Evolutionary conservation across 1,140 invertebrate genomes (phyloP).

Genomic region (Papilio aristodemus): DNA sequence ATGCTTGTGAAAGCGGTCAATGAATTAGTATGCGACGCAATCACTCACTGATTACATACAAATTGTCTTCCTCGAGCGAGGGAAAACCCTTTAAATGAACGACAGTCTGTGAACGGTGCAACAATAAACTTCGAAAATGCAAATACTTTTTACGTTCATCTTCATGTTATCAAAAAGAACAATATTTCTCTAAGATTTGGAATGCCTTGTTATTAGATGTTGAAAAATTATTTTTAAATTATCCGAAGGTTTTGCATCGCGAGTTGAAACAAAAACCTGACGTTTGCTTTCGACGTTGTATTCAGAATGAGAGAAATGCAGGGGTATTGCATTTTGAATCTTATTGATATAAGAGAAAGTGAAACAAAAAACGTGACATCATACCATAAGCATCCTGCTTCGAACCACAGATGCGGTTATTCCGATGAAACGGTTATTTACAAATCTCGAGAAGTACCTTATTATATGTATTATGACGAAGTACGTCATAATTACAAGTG

Average conservation of each 20-base stretch:
- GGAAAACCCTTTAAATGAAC: conserved; percentile 10
- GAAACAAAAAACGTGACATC: not conserved
- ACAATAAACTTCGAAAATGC: not conserved
- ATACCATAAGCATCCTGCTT: not conserved
- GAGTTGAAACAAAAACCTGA: too few relatives aligned
- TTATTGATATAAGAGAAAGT: conserved; percentile 7
- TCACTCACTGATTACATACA: conserved; percentile 5
- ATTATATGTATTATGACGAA: too few relatives aligned
- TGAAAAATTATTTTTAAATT: too few relatives aligned
- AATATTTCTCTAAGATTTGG: not conserved
- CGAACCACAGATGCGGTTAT: not conserved
- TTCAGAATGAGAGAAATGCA: too few relatives aligned
- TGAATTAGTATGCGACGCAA: conserved; percentile 23
- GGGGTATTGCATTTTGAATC: not conserved
- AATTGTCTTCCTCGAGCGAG: conserved; percentile 2
- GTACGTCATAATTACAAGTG: conserved; percentile 1
- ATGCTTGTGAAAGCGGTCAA: conserved; percentile 8
- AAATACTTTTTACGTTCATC: not conserved
- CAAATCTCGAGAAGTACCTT: not conserved
- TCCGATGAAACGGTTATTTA: conserved; percentile 1
- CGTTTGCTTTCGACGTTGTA: too few relatives aligned
- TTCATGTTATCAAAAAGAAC: not conserved
- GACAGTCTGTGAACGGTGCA: not conserved
- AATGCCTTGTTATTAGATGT: too few relatives aligned
- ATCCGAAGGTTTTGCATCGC: too few relatives aligned